Evolutionary conservation across 2,888 invertebrate species (phyloP), one percentile per base, ranked within the genome.

Genomic region (Eupithecia abbreviata): DNA sequence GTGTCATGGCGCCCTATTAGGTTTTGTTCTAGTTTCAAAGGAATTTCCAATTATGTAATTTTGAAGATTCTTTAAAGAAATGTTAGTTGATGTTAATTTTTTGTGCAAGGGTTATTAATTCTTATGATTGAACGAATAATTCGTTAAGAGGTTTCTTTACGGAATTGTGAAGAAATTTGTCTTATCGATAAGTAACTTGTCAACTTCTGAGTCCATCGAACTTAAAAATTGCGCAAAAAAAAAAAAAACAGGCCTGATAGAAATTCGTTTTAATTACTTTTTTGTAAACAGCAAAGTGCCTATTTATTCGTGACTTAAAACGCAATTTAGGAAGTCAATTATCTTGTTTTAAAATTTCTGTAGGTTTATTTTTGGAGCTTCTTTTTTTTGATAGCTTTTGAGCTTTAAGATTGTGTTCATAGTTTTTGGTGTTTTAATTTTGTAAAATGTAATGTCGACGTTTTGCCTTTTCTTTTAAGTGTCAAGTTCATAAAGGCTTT

Each of bases 1-100:
- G 89, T 93, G 93, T 94, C 94, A 94, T 94, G 94, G 94, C 94
- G 93, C 91, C 82, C 77, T 82, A 70, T 83, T 82, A 82, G 81
- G 83, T 88, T 88, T 89, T 89, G 89, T 87, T 87, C 90, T 86
- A 88, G 84, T 87, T 89, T 81, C 71, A 73, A 77, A 75, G 80
- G 78, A 69, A 74, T 79, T 78, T 80, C 72, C 78, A 78, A 66
- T 81, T 79, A 71, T 71, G 76, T 79, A 72, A 80, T 43, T 72
- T 62, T 75, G 73, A 55, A 55, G 51, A 41, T 73, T 42, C 71
- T 71, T 74, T 69, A 10, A 49, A 7, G 12, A 15, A 69, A 49
- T 12, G 0, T 4, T 15, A 7, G 66, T 15, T 66, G 4, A 62
- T 12, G 30, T 12, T 62, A 30, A 7, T 2, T 30, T 62, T 62